These are phyloP conservation scores for Agonopterix subpropinquella DNA, from an alignment of 2,888 invertebrate species.

Conservation along the genomic window DNA sequence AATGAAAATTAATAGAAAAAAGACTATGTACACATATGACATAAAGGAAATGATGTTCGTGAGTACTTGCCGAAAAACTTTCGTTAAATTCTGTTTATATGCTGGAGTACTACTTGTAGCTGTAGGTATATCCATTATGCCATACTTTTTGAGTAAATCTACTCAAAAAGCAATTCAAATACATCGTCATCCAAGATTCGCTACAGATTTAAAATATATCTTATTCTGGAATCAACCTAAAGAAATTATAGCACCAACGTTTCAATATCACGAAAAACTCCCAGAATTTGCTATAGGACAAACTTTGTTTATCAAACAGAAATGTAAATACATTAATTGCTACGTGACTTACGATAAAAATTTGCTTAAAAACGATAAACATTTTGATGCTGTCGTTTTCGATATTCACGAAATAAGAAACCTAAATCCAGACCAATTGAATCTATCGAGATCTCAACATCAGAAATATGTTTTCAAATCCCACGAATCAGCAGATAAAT, in stretches of 20 bases:
- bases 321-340: constrained; percentile 52
- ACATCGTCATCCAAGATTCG: constrained; percentile 15
- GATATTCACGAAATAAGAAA: constrained; percentile 34
- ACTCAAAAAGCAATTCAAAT: constrained; percentile 5
- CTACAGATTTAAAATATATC: constrained; percentile 57
- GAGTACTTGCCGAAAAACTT: constrained; percentile 24
- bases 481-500: constrained; percentile 39
- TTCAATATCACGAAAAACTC: constrained; percentile 11
- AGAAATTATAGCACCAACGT: constrained; percentile 12
- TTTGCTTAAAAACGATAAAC: constrained; percentile 27
- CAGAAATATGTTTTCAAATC: constrained; percentile 58
- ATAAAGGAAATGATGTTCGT: constrained; percentile 41
- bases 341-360: constrained; percentile 48
- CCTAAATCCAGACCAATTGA: constrained; percentile 23
- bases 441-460: constrained; percentile 31
- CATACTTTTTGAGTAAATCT: constrained; percentile 23
- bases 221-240: constrained; percentile 43
- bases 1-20: not conserved
- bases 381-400: constrained; percentile 55
- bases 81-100: constrained; percentile 27
- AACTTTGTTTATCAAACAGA: constrained; percentile 43
- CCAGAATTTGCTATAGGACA: constrained; percentile 34
- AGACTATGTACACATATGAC: constrained; percentile 27
- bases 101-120: constrained; percentile 19
- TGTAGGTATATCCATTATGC: constrained; percentile 30